Base-by-base conservation (phyloP, 2,888 invertebrate genomes). In the Drosophila eohydei region DNA sequence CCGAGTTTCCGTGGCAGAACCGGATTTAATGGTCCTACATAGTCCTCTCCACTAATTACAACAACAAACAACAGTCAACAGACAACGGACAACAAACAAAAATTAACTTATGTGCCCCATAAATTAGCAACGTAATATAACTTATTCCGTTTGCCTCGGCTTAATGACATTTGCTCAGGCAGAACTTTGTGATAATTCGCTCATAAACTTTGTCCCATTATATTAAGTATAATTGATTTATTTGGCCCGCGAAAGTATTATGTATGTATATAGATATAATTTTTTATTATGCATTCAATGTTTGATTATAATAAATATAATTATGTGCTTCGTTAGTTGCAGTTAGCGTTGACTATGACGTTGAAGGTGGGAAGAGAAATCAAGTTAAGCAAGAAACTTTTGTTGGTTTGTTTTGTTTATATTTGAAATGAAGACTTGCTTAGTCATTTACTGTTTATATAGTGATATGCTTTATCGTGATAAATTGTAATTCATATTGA, bases 71-170 rank as follows among this genome's bases (percentile, higher is more conserved):
- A 78, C 81, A 78, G 38, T 21, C 50, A 44, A 36, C 26, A 2
- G 67, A 74, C 80, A 84, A n/a, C 30, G 5, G 32, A 50, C 30
- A 32, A 67, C 80, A 83, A 89, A 80, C 83, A 83, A 74, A 84
- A 85, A 78, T 85, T 72, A 90, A 83, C 90, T 88, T 90, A 88
- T 90, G 89, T 88, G 82, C 78, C 74, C 71, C 87, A 88, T 88
- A 90, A 90, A 88, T 88, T 82, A 83, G 70, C 72, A 58, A 61
- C 61, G 73, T 76, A 64, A 82, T 81, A 73, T 70, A 79, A 84
- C 71, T 81, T 80, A 83, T 88, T 81, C 68, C 69, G 58, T 56
- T 56, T 36, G 38, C 36, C 56, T 61, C 60, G 62, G 50, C 38
- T 58, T 62, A 44, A 57, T 36, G 58, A 55, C 51, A 74, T 74